Conservation (phyloP, 2,888 invertebrate species). For the Baronia brevicornis region DNA sequence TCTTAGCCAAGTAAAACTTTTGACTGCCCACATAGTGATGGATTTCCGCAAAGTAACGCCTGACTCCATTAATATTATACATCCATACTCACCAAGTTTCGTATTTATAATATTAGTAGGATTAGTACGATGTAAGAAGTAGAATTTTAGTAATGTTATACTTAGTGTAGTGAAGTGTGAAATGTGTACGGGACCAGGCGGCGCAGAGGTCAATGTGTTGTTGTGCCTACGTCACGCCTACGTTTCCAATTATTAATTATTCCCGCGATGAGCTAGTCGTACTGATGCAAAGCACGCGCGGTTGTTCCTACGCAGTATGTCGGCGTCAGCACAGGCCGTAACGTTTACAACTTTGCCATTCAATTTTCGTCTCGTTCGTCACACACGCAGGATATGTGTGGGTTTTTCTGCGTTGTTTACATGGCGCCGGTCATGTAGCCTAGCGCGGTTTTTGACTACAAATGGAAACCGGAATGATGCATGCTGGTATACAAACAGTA, state of each 20-base stretch:
- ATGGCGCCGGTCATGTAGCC: slow-evolving; percentile 17
- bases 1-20: no score
- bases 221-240: slow-evolving; percentile 51
- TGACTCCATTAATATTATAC: no score
- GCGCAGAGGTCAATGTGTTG: slow-evolving; percentile 42
- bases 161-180: background rate
- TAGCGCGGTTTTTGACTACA: slow-evolving; percentile 19
- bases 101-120: no score
- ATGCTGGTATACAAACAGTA: no score
- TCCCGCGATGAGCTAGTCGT: slow-evolving; percentile 38
- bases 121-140: no score
- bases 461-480: slow-evolving; percentile 17
- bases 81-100: no score
- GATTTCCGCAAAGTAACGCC: no score
- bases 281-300: slow-evolving; percentile 49
- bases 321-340: slow-evolving; percentile 19
- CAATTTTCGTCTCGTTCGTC: slow-evolving; percentile 25
- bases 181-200: slow-evolving; percentile 13
- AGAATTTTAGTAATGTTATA: no score
- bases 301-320: slow-evolving; percentile 38
- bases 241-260: slow-evolving; percentile 34
- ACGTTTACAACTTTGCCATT: slow-evolving; percentile 13
- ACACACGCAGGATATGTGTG: slow-evolving; percentile 30
- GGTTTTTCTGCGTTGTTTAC: slow-evolving; percentile 39
- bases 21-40: no score